Evolutionary conservation across 2,113 vertebrate species (phyloP), one percentile per base, ranked within the genome.

Genomic region (Rhinichthys klamathensis): DNA sequence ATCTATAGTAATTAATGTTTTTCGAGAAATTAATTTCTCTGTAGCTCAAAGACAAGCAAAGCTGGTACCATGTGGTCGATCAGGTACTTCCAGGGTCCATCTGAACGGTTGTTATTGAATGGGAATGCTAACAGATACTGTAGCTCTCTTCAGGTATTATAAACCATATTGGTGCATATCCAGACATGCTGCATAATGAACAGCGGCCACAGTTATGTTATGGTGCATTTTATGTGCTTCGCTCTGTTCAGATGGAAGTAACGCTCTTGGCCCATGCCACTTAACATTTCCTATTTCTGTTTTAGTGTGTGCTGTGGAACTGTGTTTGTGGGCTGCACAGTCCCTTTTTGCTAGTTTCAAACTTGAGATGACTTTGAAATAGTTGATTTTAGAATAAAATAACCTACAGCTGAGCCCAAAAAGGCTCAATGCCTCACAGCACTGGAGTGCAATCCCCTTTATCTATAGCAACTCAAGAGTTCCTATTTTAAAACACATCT

Each of bases 331-430:
- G 44, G 30, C 38, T 65, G 3, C 32, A 25, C 23, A 35, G 69
- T 74, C 78, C 82, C 78, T 63, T 65, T 74, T 38, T 46, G n/a
- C 56, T 56, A 56, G 58, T 76, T 86, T 51, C 73, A 4, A 73
- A 67, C 85, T 82, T 86, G 56, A 82, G 11, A 65, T 76, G 78
- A 81, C 85, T 82, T 86, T 86, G 70, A 82, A 86, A 82, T 82
- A 56, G 61, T 61, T 81, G 70, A 75, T 63, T 67, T 74, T 82
- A 46, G 58, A 82, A 38, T 67, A 51, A 38, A 80, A 86, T 82
- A 81, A 82, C 69, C 56, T 63, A 56, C 75, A 49, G 78, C 78
- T 79, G 65, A 85, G 84, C 69, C 56, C 67, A 56, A 51, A 83
- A 72, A 3, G 38, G 69, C 44, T n/a, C 12, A 11, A 35, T 41